Conservation (phyloP, 30 jellyfish, hydroid and myxozoan species). For the Turritopsis dohrnii region DNA sequence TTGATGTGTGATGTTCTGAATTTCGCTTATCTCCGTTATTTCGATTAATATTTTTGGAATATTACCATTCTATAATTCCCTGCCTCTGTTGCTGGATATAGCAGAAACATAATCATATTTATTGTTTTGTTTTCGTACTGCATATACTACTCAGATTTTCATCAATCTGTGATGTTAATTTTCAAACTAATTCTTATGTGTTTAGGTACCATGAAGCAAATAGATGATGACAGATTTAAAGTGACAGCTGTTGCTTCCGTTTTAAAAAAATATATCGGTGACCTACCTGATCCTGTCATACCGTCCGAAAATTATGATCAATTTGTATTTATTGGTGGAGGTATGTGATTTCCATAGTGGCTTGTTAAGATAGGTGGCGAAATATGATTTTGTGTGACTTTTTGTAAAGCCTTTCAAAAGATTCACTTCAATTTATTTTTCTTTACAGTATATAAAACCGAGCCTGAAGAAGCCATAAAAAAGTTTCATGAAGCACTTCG, state of each 20-base stretch:
- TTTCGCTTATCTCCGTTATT: too few species aligned
- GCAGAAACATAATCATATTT: too few species aligned
- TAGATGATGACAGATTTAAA: slow-evolving; percentile 34
- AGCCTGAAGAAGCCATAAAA: slow-evolving; percentile 36
- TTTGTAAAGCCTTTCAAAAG: background rate
- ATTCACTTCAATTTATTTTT: background rate
- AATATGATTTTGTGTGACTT: too few species aligned
- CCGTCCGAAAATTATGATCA: slow-evolving; percentile 65
- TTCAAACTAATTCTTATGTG: too few species aligned
- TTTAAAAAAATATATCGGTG: slow-evolving; percentile 55
- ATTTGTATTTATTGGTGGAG: slow-evolving; percentile 23
- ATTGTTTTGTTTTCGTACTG: too few species aligned
- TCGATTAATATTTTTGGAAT: too few species aligned
- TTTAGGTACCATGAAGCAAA: background rate
- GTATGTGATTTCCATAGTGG: slow-evolving; percentile 10
- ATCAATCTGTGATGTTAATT: too few species aligned
- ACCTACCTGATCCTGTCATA: slow-evolving; percentile 81
- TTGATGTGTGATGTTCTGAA: too few species aligned
- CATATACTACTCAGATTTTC: too few species aligned
- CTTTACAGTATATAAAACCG: slow-evolving; percentile 38
- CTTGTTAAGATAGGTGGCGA: too few species aligned
- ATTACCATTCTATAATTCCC: too few species aligned
- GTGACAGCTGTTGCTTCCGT: slow-evolving; percentile 80
- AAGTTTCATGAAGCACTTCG: slow-evolving; percentile 19
- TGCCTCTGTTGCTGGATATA: too few species aligned